phyloP scores from a whole-genome alignment of 37 sponge, comb jelly and placozoan species.

The Amphimedon queenslandica region DNA sequence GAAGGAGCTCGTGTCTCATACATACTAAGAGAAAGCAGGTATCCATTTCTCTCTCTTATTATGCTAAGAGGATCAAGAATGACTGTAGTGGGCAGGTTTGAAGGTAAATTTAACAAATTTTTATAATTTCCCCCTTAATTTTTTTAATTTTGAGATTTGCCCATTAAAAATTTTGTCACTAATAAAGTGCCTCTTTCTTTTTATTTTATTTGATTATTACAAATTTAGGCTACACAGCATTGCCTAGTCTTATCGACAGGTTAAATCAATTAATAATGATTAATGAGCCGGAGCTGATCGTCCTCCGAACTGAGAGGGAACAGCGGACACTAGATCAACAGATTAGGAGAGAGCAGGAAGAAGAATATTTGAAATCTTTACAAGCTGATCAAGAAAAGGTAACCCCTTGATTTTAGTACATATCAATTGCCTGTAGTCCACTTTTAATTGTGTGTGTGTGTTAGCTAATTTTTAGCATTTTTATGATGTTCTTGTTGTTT shows the following conservation, averaged over 20 bases:
- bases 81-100: conserved; percentile 73
- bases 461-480: too few relatives aligned
- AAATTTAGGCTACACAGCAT: background rate
- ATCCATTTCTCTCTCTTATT: conserved; percentile 79
- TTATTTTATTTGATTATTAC: too few relatives aligned
- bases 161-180: too few relatives aligned
- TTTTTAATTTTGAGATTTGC: too few relatives aligned
- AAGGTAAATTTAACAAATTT: conserved; percentile 47
- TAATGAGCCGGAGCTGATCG: conserved; percentile 70
- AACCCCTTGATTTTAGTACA: too few relatives aligned
- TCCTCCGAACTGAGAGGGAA: conserved; percentile 59
- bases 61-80: conserved; percentile 44
- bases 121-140: too few relatives aligned
- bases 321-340: conserved; percentile 41
- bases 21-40: conserved; percentile 62
- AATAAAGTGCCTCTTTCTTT: too few relatives aligned
- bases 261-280: conserved; percentile 16
- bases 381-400: conserved; percentile 68
- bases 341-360: conserved; percentile 66
- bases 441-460: too few relatives aligned
- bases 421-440: too few relatives aligned
- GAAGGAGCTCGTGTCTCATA: conserved; percentile 67
- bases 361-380: conserved; percentile 55
- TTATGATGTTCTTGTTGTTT: too few relatives aligned
- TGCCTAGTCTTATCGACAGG: conserved; percentile 27